A percentile compares a stretch with the other conserved stretches of the same genome.
Conservation (phyloP, 2,888 invertebrate species). For the Chesias legatella region DNA sequence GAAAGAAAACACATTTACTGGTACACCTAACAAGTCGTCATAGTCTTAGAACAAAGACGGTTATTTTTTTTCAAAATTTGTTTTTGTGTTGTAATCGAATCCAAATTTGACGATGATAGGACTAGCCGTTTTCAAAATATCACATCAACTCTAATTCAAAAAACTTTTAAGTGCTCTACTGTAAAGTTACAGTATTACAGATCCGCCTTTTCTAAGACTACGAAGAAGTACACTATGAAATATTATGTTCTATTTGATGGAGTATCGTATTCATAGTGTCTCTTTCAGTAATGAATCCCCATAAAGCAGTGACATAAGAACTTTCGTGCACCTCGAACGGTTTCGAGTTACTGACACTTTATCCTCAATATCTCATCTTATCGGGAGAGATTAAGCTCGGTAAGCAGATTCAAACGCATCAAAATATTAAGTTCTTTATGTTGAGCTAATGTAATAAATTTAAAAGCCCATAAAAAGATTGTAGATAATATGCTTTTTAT, state of each 20-base stretch:
- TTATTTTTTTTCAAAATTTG: no score
- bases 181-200: no score
- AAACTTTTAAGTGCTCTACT: no score
- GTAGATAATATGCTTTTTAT: constrained; percentile 32
- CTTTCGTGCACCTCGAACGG: constrained; percentile 34
- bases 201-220: no score
- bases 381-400: constrained; percentile 37
- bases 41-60: no score
- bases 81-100: no score
- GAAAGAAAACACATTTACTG: neutral
- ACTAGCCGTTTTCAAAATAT: no score
- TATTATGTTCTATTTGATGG: constrained; percentile 7
- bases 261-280: constrained; percentile 25
- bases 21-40: no score
- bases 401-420: constrained; percentile 33
- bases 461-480: constrained; percentile 21
- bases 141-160: no score
- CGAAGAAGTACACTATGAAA: constrained; percentile 1
- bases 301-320: constrained; percentile 38
- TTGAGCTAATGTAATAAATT: constrained; percentile 31
- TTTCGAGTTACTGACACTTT: constrained; percentile 47
- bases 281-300: constrained; percentile 34
- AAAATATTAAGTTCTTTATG: constrained; percentile 37
- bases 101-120: no score
- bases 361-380: constrained; percentile 45